Conservation (phyloP, 92 coral and sea anemone genomes). For the Parazoanthus darwini region DNA sequence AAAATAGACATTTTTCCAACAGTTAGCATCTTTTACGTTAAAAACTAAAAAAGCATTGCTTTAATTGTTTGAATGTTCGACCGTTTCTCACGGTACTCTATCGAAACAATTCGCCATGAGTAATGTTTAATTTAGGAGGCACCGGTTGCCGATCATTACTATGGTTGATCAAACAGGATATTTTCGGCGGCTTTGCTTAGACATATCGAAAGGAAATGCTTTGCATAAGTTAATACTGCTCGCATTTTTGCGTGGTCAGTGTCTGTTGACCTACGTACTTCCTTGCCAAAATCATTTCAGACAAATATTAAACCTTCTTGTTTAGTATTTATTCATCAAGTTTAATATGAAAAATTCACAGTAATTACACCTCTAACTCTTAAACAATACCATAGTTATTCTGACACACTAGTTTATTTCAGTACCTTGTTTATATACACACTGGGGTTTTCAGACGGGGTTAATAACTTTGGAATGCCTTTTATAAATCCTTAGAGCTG, state of each 20-base stretch:
- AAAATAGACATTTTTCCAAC: neutral
- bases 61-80: neutral
- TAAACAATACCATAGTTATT: neutral
- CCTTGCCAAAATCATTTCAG: neutral
- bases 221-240: neutral
- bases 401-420: neutral
- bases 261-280: neutral
- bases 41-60: neutral
- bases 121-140: neutral
- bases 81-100: constrained; percentile 18
- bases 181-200: neutral
- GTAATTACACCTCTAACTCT: neutral
- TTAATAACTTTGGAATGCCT: neutral
- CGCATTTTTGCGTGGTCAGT: neutral
- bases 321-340: neutral
- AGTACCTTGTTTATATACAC: constrained; percentile 2
- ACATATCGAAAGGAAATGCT: constrained; percentile 11
- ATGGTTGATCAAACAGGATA: neutral
- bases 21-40: neutral
- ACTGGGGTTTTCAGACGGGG: constrained; percentile 1
- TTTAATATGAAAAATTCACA: neutral
- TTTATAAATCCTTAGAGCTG: neutral
- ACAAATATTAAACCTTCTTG: neutral
- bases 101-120: neutral
- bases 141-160: neutral